Base-by-base conservation (phyloP, 2,797 vertebrate genomes). In the Microtus obscurus region DNA sequence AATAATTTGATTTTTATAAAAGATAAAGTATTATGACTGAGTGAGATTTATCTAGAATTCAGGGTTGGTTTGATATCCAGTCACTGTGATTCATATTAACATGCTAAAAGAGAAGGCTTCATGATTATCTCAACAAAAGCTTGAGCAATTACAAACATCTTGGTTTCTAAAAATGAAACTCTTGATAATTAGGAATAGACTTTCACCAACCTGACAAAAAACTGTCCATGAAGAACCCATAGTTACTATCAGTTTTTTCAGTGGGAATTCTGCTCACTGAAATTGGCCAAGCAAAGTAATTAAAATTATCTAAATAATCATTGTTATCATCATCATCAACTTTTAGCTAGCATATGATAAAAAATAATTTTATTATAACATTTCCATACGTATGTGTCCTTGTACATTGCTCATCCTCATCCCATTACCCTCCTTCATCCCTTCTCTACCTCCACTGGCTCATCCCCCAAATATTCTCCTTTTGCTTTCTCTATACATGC, bases 261-360 rank as follows among this genome's bases (percentile, higher is more conserved):
- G 53, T 51, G 80, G 8, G n/a, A 43, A 67, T 27, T 51, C 45
- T 74, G 78, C 17, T 16, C 23, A 48, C 8, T 59, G 4, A 3
- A 93, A 76, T 88, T 40, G 61, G 5, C 8, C 11, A 80, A 91
- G 74, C 92, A 83, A 93, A 81, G 40, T 16, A 63, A 87, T 83
- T 31, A 53, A 71, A 87, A 29, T 37, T 16, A 73, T 19, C 85
- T 53, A 87, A 71, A 71, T 53, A 10, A 9, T 53, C 16, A 14
- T 16, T 27, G 27, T 71, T 71, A 71, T 53, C 51, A 53, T 53
- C 14, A 56, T 19, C 17, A 56, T 56, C 53, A 56, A 48, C 23
- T 69, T 85, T 51, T 85, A 51, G 31, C 25, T 45, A 83, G 29
- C 61, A n/a, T 34, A 67, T 2, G 5, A 5, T 53, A 37, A 7